Base-by-base conservation (phyloP, 53 echinoderm and acorn worm species). In the Patiria pectinifera region DNA sequence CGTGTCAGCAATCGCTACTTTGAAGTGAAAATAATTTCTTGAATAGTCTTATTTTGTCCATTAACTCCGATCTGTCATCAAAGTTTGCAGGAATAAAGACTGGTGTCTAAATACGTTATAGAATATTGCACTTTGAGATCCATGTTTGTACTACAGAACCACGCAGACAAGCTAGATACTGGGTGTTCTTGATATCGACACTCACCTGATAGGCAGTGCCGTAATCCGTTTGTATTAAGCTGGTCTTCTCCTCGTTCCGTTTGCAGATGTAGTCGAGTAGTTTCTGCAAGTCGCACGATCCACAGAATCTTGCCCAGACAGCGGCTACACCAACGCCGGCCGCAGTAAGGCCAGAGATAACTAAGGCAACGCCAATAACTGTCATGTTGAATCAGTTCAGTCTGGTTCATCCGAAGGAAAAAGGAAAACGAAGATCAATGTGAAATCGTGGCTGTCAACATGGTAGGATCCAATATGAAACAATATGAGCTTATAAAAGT, bases 331-430 rank as follows among this genome's bases (percentile, higher is more conserved):
- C 94, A 19, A 94, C 92, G 8, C 94, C 88, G 43, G 86, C 53
- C 9, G 92, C 94, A n/a, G 94, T 92, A 22, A 94, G 47, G 74
- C 92, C 94, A 74, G 92, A 94, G 45, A 94, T 83, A 14, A 78
- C 84, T 15, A 94, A 79, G 59, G 94, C 92, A n/a, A 94, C 88
- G 13, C 78, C 94, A 86, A 94, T 84, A 59, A 94, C 87, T 69
- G 84, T 89, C 94, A 94, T 94, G 49, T 48, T 58, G 66, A 18
- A 66, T 66, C 66, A 66, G 19, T 14, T 66, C 15, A 16, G 15
- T 15, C 53, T 53, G 53, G 53, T 53, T 53, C 53, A 8, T 74
- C 74, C 24, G 10, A 9, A 74, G 74, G 10, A 10, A n/a, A 24
- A 23, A 24, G 74, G 25, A 74, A 24, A 74, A 16, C 24, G 21